Evolutionary conservation across 2,888 invertebrate species (phyloP).

Genomic region (Portevinia maculata): DNA sequence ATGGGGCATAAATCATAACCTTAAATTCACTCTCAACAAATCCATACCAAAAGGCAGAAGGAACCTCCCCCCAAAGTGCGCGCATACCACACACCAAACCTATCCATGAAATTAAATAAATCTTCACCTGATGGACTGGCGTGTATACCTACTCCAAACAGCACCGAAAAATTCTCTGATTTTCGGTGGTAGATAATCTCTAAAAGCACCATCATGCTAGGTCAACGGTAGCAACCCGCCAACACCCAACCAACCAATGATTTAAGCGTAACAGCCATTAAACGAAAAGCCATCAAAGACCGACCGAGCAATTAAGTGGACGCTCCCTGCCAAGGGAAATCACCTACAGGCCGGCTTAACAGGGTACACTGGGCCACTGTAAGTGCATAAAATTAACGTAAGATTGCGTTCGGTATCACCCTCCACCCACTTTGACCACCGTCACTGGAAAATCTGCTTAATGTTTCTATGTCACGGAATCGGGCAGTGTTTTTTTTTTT

Average conservation of each 20-base stretch:
- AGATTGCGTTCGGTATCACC: constrained; percentile 21
- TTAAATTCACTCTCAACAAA: constrained; percentile 43
- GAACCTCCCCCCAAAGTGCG: not conserved
- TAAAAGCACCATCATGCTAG: constrained; percentile 31
- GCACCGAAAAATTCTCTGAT: constrained; percentile 25
- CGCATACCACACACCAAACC: constrained; percentile 21
- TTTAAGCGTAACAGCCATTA: constrained; percentile 67
- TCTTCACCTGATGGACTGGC: constrained; percentile 47
- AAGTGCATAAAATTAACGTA: constrained; percentile 68
- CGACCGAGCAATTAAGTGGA: constrained; percentile 69
- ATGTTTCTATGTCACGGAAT: constrained; percentile 65
- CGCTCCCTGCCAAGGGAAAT: constrained; percentile 57
- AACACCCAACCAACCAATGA: constrained; percentile 41
- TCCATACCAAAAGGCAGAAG: not conserved
- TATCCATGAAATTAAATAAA: constrained; percentile 55
- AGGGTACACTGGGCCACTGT: constrained; percentile 21
- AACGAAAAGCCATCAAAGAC: constrained; percentile 65
- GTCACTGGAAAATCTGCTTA: constrained; percentile 65
- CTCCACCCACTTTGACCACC: constrained; percentile 23
- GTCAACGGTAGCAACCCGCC: constrained; percentile 11
- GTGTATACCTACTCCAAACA: not conserved
- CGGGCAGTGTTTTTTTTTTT: constrained; percentile 8
- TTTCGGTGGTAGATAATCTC: constrained; percentile 42
- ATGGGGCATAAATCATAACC: constrained; percentile 59
- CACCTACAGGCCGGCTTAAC: constrained; percentile 45